Percentiles rank a stretch among this genome's conserved stretches.
Conservation (phyloP, 1,140 invertebrate species). For the Steinernema khuongi region DNA sequence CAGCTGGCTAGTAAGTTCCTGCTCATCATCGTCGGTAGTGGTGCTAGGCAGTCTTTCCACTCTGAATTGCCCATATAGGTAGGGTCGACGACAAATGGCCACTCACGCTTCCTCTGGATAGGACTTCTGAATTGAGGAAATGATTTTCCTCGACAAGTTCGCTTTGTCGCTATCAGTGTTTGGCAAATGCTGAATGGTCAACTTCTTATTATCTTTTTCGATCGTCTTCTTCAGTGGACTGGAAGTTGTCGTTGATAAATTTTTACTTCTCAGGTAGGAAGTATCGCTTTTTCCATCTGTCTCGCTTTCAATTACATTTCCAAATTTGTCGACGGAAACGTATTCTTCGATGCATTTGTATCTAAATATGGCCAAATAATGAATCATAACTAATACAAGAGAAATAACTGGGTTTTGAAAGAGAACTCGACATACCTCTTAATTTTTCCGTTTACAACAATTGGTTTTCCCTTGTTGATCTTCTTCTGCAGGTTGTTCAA, state of each 20-base stretch:
- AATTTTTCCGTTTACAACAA: conserved; percentile 20
- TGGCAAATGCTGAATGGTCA: neutral
- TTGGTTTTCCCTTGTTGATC: conserved; percentile 18
- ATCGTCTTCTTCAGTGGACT: neutral
- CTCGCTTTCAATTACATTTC: conserved; percentile 11
- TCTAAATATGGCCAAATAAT: neutral
- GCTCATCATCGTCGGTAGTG: no score
- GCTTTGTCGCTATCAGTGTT: neutral
- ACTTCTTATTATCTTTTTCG: conserved; percentile 2
- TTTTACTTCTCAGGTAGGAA: neutral
- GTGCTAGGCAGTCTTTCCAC: no score
- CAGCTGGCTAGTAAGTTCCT: no score
- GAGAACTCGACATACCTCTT: conserved; percentile 24
- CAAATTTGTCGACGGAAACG: conserved; percentile 22
- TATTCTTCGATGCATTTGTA: conserved; percentile 26
- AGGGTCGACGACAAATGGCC: no score
- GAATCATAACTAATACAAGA: no score
- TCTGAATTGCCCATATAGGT: no score
- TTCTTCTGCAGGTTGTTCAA: conserved; percentile 20
- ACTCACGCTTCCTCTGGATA: no score
- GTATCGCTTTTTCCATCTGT: neutral
- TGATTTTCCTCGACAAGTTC: neutral
- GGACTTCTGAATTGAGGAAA: neutral
- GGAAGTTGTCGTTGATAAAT: neutral
- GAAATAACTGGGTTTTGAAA: no score